Evolutionary conservation across 1,140 invertebrate species (phyloP).

Genomic region (Plectrocnemia conspersa): DNA sequence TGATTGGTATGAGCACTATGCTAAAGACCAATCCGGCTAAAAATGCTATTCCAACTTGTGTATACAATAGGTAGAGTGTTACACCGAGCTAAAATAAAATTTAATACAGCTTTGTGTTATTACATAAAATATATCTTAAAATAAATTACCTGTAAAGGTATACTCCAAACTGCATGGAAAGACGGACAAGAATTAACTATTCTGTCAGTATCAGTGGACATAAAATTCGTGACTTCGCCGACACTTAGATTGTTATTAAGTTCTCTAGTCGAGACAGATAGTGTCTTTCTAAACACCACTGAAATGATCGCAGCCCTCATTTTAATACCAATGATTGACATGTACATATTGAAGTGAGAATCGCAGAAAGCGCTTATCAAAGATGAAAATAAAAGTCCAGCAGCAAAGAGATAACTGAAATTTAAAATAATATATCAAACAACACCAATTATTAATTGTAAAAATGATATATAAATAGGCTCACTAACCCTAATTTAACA

Average conservation of each 20-base stretch:
- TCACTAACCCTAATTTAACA: constrained; percentile 55
- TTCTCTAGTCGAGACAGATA: constrained; percentile 57
- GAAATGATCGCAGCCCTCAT: constrained; percentile 80
- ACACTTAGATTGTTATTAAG: constrained; percentile 61
- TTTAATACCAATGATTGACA: constrained; percentile 81
- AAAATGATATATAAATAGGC: constrained; percentile 4
- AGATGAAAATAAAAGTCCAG: constrained; percentile 62
- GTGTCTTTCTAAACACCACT: constrained; percentile 80
- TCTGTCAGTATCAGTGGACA: constrained; percentile 93
- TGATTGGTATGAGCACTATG: constrained; percentile 89
- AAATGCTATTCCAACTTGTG: constrained; percentile 87
- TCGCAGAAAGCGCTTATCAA: constrained; percentile 73
- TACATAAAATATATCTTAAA: constrained; percentile 18
- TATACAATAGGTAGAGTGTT: constrained; percentile 76
- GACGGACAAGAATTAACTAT: constrained; percentile 93
- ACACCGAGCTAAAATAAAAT: constrained; percentile 65
- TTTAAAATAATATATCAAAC: constrained; percentile 1
- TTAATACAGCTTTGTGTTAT: constrained; percentile 8
- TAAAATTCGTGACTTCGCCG: constrained; percentile 93
- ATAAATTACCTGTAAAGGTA: constrained; percentile 77
- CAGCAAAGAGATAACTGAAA: constrained; percentile 71
- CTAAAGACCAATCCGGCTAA: constrained; percentile 84
- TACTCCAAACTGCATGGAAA: constrained; percentile 95
- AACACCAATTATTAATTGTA: not conserved
- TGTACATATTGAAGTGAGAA: constrained; percentile 85